Evolutionary conservation across 64 coral and sea anemone genomes (phyloP).

Genomic region (Montipora foliosa): DNA sequence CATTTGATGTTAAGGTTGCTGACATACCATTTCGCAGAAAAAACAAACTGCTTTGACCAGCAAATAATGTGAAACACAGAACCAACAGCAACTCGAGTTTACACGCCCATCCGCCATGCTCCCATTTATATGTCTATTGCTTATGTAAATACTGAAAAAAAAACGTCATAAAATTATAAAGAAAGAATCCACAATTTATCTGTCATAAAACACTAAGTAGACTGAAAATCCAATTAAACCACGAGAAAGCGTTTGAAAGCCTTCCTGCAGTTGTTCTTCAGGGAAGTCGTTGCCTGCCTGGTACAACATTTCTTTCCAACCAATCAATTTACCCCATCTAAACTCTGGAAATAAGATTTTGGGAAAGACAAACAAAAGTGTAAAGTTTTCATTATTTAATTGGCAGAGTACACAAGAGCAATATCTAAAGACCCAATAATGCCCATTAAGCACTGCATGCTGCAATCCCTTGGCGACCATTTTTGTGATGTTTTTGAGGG

Average conservation of each 20-base stretch:
- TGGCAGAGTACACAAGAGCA: neutral
- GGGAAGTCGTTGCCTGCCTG: neutral
- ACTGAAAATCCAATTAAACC: constrained; percentile 25
- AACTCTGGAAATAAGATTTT: constrained; percentile 27
- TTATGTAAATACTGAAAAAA: constrained; percentile 10
- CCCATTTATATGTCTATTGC: no score
- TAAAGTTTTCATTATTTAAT: constrained; percentile 6
- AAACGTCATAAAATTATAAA: neutral
- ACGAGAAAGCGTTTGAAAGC: neutral
- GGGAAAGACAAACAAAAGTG: constrained; percentile 17
- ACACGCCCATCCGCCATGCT: no score
- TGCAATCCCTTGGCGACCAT: constrained; percentile 12
- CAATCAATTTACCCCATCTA: constrained; percentile 19
- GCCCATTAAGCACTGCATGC: constrained; percentile 18
- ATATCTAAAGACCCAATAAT: neutral
- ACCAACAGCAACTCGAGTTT: no score
- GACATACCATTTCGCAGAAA: no score
- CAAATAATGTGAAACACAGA: no score
- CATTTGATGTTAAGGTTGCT: no score
- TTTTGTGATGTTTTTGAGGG: constrained; percentile 13
- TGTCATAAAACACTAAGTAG: neutral
- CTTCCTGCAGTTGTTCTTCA: constrained; percentile 24
- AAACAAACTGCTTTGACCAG: no score
- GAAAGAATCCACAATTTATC: constrained; percentile 21
- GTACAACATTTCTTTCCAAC: constrained; percentile 23